Conservation (phyloP, 2,113 vertebrate genomes). For the Leptodactylus fuscus region DNA sequence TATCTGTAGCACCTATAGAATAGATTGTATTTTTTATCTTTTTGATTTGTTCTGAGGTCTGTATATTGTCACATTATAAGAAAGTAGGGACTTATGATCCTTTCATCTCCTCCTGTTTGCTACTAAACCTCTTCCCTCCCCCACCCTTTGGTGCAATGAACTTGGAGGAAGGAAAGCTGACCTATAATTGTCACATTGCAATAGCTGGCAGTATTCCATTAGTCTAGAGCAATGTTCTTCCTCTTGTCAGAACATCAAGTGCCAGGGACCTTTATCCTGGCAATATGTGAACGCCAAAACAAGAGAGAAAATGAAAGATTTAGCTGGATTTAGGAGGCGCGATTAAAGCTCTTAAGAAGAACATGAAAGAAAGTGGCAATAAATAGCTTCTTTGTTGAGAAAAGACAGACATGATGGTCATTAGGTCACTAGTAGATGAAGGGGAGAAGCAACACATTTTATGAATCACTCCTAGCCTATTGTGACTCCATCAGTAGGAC, state of each 20-base stretch:
- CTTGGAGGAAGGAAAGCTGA: slow-evolving; percentile 10
- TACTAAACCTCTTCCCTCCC: not conserved
- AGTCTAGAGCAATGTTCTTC: slow-evolving; percentile 25
- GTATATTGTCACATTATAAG: too few relatives aligned
- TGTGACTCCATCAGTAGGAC: too few relatives aligned
- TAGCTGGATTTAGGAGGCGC: slow-evolving; percentile 36
- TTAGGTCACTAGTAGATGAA: not conserved
- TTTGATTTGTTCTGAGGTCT: too few relatives aligned
- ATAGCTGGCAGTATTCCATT: slow-evolving; percentile 23
- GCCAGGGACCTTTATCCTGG: slow-evolving; percentile 35
- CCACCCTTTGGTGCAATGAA: not conserved
- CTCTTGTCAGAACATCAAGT: slow-evolving; percentile 53
- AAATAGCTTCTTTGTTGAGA: slow-evolving; percentile 38
- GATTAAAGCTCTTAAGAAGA: slow-evolving; percentile 44
- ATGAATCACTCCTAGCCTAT: not conserved
- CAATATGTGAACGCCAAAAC: slow-evolving; percentile 32
- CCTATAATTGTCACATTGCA: slow-evolving; percentile 47
- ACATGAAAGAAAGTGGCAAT: slow-evolving; percentile 34
- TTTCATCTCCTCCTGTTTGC: not conserved
- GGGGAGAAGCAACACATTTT: too few relatives aligned
- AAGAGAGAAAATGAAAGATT: slow-evolving; percentile 53
- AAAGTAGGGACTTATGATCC: not conserved
- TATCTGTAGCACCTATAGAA: too few relatives aligned
- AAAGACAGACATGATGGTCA: not conserved
- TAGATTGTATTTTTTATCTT: too few relatives aligned